Conservation (phyloP, 2,797 vertebrate genomes). For the Poeciliopsis turneri region DNA sequence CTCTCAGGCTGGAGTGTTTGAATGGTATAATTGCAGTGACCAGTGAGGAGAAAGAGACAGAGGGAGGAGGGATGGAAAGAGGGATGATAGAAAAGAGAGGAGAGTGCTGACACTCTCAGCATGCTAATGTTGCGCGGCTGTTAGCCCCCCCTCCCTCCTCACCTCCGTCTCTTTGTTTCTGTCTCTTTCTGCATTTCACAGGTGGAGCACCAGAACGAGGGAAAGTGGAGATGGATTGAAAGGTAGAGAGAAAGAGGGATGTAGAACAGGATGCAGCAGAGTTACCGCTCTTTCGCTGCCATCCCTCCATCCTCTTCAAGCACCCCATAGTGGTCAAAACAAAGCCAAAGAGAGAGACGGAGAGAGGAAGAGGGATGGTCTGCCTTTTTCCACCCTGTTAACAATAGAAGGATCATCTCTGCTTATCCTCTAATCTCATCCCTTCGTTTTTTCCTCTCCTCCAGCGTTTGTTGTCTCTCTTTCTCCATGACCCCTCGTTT, state of each 20-base stretch:
- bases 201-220: constrained; percentile 69
- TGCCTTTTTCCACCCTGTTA: constrained; percentile 63
- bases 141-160: constrained; percentile 49
- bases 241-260: constrained; percentile 60
- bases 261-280: constrained; percentile 69
- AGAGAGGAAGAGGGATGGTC: constrained; percentile 68
- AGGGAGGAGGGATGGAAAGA: constrained; percentile 76
- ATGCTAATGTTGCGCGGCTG: constrained; percentile 80
- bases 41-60: constrained; percentile 78
- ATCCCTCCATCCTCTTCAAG: constrained; percentile 75
- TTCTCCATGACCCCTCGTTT: constrained; percentile 45
- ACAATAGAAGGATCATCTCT: constrained; percentile 83
- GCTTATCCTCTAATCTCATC: constrained; percentile 81
- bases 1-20: constrained; percentile 87
- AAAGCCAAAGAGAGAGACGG: constrained; percentile 46
- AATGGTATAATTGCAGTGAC: constrained; percentile 87
- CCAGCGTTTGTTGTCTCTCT: constrained; percentile 53
- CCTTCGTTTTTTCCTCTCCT: constrained; percentile 64
- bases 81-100: constrained; percentile 72
- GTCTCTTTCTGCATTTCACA: constrained; percentile 72
- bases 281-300: constrained; percentile 60
- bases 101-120: constrained; percentile 83
- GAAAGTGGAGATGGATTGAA: constrained; percentile 44
- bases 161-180: constrained; percentile 71
- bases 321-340: constrained; percentile 65